Base-by-base conservation (phyloP, 2,888 invertebrate species). In the Uloborus plumipes region DNA sequence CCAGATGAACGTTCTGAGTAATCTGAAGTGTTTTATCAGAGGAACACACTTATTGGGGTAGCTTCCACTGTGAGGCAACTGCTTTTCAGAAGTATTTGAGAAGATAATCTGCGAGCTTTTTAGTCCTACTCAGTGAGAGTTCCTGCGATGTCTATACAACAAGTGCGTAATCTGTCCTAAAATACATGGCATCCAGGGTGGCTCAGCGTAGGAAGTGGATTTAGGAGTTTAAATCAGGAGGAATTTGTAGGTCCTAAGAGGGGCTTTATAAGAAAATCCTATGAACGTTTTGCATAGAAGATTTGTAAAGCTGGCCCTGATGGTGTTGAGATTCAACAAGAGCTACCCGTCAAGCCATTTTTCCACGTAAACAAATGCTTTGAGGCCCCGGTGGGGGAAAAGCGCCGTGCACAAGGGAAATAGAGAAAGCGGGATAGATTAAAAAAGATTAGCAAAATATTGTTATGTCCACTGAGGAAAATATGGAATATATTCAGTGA, bases 371-470 rank as follows among this genome's bases (percentile, higher is more conserved):
- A 16, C 13, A n/a, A 39, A 66, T 51, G 26, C 51, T 51, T 51
- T 50, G 18, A 15, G 51, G 55, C 18, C n/a, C 50, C 11, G 39
- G 1, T 11, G 39, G n/a, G n/a, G 62, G 22, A 72, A 49, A 50
- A 49, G 61, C 55, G 39, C 16, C 50, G 22, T 22, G 20, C 62
- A 61, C 51, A 31, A 16, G 51, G 62, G 51, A 72, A 26, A 58
- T 58, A 31, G 53, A 55, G 55, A 76, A 26, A 22, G 62, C 76
- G 66, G 64, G 59, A 62, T 49, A 71, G 78, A 78, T 78, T 78
- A 78, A 78, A 72, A 78, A 78, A 78, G 78, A 78, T 78, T 78
- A 78, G 78, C 78, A 78, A 78, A 78, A 78, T 78, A 78, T 72
- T 59, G 71, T 78, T 78, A 78, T 72, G 78, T 78, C 71, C 71